Conservation (phyloP, 2,113 vertebrate genomes). For the Hippoglossus stenolepis region DNA sequence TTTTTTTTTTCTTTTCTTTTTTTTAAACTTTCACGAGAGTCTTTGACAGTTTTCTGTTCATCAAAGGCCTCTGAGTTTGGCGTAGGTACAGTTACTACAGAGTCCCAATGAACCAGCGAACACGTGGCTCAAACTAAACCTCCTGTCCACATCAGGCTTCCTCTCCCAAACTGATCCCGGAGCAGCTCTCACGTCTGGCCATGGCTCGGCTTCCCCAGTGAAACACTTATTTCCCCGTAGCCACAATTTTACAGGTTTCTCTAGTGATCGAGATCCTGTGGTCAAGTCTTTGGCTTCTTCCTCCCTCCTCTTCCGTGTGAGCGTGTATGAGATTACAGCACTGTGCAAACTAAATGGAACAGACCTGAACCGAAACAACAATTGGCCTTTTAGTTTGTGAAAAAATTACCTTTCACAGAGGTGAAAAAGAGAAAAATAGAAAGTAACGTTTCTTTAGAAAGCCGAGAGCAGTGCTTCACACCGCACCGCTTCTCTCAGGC, state of each 20-base stretch:
- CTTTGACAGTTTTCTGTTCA: constrained; percentile 74
- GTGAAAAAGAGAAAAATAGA: constrained; percentile 83
- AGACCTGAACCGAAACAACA: constrained; percentile 68
- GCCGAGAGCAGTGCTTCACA: constrained; percentile 30
- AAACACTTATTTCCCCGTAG: constrained; percentile 42
- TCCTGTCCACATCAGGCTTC: constrained; percentile 62
- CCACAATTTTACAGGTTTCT: constrained; percentile 62
- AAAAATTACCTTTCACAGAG: constrained; percentile 75
- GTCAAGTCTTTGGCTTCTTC: constrained; percentile 80
- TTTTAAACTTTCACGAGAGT: constrained; percentile 63
- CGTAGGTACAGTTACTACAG: constrained; percentile 67
- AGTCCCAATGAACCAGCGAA: constrained; percentile 58
- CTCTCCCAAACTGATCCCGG: constrained; percentile 25
- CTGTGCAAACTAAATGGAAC: constrained; percentile 81
- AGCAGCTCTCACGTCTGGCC: constrained; percentile 55
- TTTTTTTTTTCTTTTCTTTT: constrained; percentile 16
- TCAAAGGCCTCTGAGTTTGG: constrained; percentile 84
- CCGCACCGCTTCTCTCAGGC: constrained; percentile 80
- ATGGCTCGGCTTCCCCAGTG: constrained; percentile 56
- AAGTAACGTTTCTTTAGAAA: constrained; percentile 76
- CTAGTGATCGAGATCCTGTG: constrained; percentile 64
- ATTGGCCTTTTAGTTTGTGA: constrained; percentile 77
- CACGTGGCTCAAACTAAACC: constrained; percentile 48
- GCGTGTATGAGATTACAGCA: constrained; percentile 77
- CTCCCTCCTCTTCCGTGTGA: constrained; percentile 67